Percentiles rank a stretch among this genome's conserved stretches.
These are phyloP conservation scores for Lepidonotus clava DNA, from an alignment of 2,888 invertebrate genomes.

Conservation along the genomic window DNA sequence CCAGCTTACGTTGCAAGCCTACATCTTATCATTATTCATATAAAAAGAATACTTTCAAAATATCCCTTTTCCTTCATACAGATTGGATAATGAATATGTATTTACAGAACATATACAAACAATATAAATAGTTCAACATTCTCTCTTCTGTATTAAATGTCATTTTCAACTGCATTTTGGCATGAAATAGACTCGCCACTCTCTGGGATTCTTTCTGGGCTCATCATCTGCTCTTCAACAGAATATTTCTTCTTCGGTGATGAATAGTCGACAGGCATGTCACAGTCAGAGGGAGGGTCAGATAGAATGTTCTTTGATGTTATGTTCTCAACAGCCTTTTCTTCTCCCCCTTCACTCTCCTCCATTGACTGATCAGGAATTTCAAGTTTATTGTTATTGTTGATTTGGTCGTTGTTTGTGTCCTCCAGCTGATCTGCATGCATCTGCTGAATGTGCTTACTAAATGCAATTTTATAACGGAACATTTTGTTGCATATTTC, in stretches of 20 bases:
- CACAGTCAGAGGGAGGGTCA: not conserved
- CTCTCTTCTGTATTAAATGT: not conserved
- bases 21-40: not conserved
- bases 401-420: not conserved
- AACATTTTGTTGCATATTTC: slow-evolving; percentile 46
- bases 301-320: not conserved
- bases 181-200: not conserved
- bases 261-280: slow-evolving; percentile 45
- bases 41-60: not conserved
- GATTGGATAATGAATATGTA: not conserved
- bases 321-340: not conserved
- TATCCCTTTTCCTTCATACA: not conserved
- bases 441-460: slow-evolving; percentile 30
- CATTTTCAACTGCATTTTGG: not conserved
- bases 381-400: slow-evolving; percentile 35
- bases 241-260: not conserved
- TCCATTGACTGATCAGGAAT: not conserved
- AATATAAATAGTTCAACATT: slow-evolving; percentile 36
- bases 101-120: not conserved
- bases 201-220: not conserved
- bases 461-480: slow-evolving; percentile 46
- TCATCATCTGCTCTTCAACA: not conserved
- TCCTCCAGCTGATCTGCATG: not conserved
- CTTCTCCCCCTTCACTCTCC: not conserved
- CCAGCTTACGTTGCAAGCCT: too few relatives aligned